A percentile compares a stretch with the other conserved stretches of the same genome.
phyloP scores from a whole-genome alignment of 2,797 vertebrate species.

The Gallinago nigripennis region DNA sequence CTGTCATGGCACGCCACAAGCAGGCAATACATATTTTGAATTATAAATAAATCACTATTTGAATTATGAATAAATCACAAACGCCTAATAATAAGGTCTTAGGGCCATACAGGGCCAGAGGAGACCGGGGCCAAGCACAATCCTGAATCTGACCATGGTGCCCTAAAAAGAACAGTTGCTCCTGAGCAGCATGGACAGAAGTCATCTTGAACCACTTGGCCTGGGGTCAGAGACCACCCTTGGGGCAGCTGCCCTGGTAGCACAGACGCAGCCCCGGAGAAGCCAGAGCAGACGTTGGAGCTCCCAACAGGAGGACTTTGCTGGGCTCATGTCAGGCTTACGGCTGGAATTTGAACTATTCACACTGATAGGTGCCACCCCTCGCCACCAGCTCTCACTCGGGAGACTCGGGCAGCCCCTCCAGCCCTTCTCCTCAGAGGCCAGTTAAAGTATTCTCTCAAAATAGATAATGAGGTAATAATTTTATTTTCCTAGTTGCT shows the following conservation, averaged over 20 bases:
- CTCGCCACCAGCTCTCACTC: neutral
- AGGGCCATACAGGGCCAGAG: neutral
- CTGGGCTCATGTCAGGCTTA: neutral
- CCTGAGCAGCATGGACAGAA: neutral
- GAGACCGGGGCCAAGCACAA: neutral
- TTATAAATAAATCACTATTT: neutral
- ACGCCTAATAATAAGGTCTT: neutral
- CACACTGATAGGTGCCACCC: slow-evolving; percentile 35
- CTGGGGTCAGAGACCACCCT: neutral
- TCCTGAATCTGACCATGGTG: neutral
- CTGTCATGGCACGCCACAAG: neutral
- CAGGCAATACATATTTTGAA: neutral
- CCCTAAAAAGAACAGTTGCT: neutral
- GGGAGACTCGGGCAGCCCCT: fast-evolving
- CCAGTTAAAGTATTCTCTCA: slow-evolving; percentile 31
- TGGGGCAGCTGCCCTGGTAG: neutral
- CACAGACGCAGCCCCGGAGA: neutral
- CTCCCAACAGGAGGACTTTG: neutral
- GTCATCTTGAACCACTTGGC: neutral
- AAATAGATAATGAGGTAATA: slow-evolving; percentile 47
- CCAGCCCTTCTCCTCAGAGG: slow-evolving; percentile 15
- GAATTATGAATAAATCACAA: neutral
- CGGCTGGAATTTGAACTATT: slow-evolving; percentile 14
- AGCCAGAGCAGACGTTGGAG: neutral
- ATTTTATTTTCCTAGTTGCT: slow-evolving; percentile 52